These are phyloP conservation scores for Columba livia DNA, from an alignment of 2,113 vertebrate genomes.

Conservation along the genomic window DNA sequence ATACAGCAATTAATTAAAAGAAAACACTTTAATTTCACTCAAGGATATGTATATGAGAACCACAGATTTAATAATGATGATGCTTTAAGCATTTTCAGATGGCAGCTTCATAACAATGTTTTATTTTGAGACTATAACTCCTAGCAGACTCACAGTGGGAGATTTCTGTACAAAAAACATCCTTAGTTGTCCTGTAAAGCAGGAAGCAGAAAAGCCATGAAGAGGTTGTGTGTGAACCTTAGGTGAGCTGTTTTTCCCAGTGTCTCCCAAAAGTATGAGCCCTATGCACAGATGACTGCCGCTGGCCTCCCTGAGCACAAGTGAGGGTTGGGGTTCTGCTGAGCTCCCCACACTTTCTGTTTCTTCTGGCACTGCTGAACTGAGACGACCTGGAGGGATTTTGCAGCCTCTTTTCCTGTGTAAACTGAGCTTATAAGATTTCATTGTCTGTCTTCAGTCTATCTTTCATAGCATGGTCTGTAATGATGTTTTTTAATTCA, in stretches of 20 bases:
- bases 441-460: background rate
- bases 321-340: fast-evolving
- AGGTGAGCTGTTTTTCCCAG: background rate
- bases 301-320: fast-evolving
- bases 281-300: fast-evolving
- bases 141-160: background rate
- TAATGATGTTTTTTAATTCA: background rate
- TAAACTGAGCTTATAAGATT: background rate
- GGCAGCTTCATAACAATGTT: background rate
- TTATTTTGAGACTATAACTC: background rate
- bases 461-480: background rate
- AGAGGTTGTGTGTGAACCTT: background rate
- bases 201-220: background rate
- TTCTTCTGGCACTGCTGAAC: background rate
- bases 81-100: background rate
- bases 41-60: background rate
- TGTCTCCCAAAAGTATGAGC: background rate
- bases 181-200: background rate
- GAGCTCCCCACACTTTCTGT: fast-evolving
- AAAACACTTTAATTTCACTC: background rate
- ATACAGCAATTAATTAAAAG: background rate
- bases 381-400: background rate
- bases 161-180: background rate
- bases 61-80: background rate
- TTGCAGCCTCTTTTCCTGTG: background rate